Base-by-base conservation (phyloP, 2,888 invertebrate genomes). In the Cerastis rubricosa region DNA sequence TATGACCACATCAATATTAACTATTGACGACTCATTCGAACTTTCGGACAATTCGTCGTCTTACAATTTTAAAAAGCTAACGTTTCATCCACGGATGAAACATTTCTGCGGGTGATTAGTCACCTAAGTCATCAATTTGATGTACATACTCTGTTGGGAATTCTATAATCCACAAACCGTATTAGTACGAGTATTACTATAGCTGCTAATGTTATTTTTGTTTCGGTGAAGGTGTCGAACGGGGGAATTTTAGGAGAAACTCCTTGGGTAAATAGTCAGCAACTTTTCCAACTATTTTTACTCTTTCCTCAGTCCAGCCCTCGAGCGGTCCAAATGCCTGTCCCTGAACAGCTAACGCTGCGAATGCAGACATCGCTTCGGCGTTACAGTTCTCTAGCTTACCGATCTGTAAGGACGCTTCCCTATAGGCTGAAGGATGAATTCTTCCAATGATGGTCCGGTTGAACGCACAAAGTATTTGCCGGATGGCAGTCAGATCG, bases 391-490 rank as follows among this genome's bases (percentile, higher is more conserved):
- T 91, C 64, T 94, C 91, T n/a, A 97, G 86, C 68, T 93, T 93
- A 2, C 97, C 97, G 67, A 97, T 93, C 57, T 93, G 87, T 12
- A 91, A 73, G 0, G 97, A 96, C 17, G 97, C 95, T 86, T 96
- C 96, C 86, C 93, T 97, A 79, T 97, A 97, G 1, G 97, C 96
- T 65, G 95, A 92, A 1, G 97, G 95, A 85, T 97, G 97, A 74
- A 97, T 97, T 71, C 94, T 91, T 49, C 92, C 92, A 67, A 97
- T 97, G 80, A 97, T 96, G 40, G 95, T 95, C 45, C 90, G 91
- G 84, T 97, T 97, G 74, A 97, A 97, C n/a, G 95, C 95, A 85
- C 97, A 97, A 4, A 97, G 85, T 80, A 97, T 97, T 87, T 97
- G 97, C 51, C 96, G 93, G 72, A 97, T 89, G 0, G 97, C 96